These are phyloP conservation scores for Cylloceria caligata DNA, from an alignment of 2,888 invertebrate species.

Conservation along the genomic window DNA sequence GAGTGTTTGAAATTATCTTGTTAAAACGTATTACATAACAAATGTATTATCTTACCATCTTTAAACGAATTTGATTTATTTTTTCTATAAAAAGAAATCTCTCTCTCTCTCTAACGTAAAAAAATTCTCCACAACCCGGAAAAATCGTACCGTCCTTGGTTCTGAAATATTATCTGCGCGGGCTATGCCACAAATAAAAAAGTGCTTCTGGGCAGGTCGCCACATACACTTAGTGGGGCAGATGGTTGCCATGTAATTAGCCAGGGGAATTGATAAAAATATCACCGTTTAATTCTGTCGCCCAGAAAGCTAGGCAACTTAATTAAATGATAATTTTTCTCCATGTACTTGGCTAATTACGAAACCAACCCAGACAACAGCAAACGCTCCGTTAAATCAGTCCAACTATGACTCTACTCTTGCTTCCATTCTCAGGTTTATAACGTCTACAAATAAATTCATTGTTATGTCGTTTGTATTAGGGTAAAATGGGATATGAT, in stretches of 20 bases:
- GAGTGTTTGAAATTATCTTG: no score
- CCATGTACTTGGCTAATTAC: no score
- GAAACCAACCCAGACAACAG: neutral
- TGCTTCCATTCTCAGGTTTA: neutral
- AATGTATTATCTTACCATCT: no score
- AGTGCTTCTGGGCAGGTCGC: neutral
- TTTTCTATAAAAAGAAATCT: no score
- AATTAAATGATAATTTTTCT: neutral
- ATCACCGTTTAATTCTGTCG: neutral
- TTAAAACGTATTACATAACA: no score
- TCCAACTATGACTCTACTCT: neutral
- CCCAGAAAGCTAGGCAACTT: neutral
- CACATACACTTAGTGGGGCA: neutral
- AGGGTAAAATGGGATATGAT: neutral
- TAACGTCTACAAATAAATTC: neutral
- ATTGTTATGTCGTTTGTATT: neutral
- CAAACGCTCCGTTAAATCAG: neutral
- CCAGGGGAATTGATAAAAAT: neutral
- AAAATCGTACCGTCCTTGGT: neutral
- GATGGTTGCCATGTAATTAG: neutral
- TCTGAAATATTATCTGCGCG: neutral
- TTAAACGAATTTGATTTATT: no score
- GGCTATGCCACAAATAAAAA: neutral
- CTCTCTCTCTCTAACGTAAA: no score
- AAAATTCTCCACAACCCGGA: neutral